Evolutionary conservation across 2,113 vertebrate genomes (phyloP).

Genomic region (Theristicus caerulescens): DNA sequence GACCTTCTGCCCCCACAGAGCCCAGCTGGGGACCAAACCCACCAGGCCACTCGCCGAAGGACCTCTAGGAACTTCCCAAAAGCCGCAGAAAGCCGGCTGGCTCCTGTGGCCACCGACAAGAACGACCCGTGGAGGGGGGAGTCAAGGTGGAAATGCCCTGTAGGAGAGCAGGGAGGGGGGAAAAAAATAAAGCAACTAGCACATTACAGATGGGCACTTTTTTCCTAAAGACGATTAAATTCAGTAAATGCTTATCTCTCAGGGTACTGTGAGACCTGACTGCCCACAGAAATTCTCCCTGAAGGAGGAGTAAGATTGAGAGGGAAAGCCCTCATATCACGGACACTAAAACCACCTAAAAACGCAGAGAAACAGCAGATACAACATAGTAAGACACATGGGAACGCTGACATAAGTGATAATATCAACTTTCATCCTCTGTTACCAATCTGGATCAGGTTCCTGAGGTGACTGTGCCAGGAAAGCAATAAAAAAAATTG

Average conservation of each 20-base stretch:
- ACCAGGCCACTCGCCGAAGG: not conserved
- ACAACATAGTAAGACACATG: rapidly evolving
- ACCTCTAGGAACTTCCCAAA: not conserved
- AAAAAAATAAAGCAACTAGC: not conserved
- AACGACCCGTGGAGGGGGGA: not conserved
- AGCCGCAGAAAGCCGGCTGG: not conserved
- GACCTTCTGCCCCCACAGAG: not conserved
- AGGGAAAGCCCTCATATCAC: not conserved
- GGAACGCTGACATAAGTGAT: not conserved
- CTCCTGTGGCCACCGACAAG: not conserved
- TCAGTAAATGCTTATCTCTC: not conserved
- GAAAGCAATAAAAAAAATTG: not conserved
- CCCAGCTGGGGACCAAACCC: not conserved
- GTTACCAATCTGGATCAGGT: not conserved
- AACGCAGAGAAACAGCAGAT: not conserved
- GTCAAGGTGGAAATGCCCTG: not conserved
- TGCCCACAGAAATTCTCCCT: not conserved
- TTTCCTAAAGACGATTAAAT: not conserved
- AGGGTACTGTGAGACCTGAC: rapidly evolving
- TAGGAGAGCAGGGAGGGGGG: not conserved
- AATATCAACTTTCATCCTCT: not conserved
- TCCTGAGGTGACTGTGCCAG: not conserved
- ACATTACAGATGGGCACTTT: not conserved
- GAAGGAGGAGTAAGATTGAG: not conserved
- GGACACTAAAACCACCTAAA: not conserved